These are phyloP conservation scores for Vespertilio murinus DNA, from an alignment of 2,797 vertebrate genomes.

Conservation along the genomic window DNA sequence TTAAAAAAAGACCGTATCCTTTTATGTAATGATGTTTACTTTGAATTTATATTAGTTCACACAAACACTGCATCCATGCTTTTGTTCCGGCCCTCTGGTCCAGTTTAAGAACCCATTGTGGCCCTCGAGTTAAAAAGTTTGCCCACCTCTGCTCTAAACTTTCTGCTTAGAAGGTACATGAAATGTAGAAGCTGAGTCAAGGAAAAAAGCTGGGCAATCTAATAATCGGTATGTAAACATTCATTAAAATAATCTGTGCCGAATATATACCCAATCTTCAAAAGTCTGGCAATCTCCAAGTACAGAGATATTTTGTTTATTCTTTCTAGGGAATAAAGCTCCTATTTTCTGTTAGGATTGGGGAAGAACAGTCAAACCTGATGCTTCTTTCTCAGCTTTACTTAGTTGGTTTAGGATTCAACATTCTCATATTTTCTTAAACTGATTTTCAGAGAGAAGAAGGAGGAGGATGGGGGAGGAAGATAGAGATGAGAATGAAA, in stretches of 20 bases:
- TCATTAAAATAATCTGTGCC: not conserved
- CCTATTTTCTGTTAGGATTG: not conserved
- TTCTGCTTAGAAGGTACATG: not conserved
- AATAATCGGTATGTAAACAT: not conserved
- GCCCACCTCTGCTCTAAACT: too few relatives aligned
- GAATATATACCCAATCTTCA: not conserved
- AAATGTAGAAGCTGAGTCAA: not conserved
- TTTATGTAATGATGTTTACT: too few relatives aligned
- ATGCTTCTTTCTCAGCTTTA: constrained; percentile 27
- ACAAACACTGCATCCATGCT: too few relatives aligned
- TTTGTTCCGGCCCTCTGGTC: too few relatives aligned
- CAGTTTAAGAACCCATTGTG: too few relatives aligned
- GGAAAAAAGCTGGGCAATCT: not conserved
- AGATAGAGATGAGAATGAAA: too few relatives aligned
- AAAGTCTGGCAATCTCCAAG: not conserved
- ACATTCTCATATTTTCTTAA: not conserved
- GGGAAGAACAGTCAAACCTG: not conserved
- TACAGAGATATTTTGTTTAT: constrained; percentile 20
- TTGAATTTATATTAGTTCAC: too few relatives aligned
- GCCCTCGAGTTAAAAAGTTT: too few relatives aligned
- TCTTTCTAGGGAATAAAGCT: constrained; percentile 10
- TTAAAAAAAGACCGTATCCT: too few relatives aligned
- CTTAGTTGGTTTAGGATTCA: not conserved
- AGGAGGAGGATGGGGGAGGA: too few relatives aligned
- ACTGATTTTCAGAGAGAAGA: too few relatives aligned